Conservation (phyloP, 2,888 invertebrate genomes). For the Pyrrhopygopsis socrates region DNA sequence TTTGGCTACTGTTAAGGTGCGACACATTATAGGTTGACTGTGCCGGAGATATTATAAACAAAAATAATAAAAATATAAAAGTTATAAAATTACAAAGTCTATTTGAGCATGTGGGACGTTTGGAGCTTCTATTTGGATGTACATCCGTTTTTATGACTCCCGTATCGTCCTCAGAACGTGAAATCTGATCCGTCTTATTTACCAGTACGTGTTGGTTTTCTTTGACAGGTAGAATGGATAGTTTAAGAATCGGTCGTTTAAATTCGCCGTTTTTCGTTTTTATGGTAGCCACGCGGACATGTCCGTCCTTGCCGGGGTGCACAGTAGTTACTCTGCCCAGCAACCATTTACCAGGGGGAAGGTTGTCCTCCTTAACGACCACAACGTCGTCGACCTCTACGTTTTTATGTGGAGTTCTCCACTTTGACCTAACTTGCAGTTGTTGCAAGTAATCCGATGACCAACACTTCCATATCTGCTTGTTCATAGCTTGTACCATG, state of each 20-base stretch:
- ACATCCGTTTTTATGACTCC: not conserved
- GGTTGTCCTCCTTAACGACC: no score
- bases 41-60: not conserved
- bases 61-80: not conserved
- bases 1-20: not conserved
- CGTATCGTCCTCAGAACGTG: not conserved
- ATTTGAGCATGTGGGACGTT: not conserved
- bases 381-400: no score
- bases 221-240: not conserved
- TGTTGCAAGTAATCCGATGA: no score
- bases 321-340: no score
- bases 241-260: not conserved
- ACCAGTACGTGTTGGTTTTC: not conserved
- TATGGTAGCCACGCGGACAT: no score
- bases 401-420: no score
- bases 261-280: not conserved
- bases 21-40: not conserved
- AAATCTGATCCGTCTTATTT: not conserved
- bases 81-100: not conserved
- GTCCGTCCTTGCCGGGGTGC: no score
- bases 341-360: no score
- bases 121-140: no score
- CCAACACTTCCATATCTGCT: no score
- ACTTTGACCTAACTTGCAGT: no score
- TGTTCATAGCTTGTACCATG: no score